phyloP scores from a whole-genome alignment of 2,888 invertebrate genomes.

The Marronus borbonicus region DNA sequence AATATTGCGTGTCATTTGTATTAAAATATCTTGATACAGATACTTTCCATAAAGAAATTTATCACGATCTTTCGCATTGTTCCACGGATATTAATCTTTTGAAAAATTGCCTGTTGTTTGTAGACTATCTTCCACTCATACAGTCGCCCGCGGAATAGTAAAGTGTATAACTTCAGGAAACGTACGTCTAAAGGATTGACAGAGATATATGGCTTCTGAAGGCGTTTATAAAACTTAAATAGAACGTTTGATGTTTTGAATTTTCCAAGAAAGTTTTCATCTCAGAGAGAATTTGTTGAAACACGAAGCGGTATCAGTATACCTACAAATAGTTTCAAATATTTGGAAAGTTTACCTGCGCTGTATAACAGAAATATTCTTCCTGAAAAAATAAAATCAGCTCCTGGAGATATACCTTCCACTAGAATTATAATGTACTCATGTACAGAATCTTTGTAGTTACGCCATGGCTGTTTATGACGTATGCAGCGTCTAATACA shows the following conservation, averaged over 20 bases:
- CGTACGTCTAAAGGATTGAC: constrained; percentile 27
- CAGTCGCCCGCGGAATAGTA: constrained; percentile 16
- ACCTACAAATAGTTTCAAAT: too few species aligned
- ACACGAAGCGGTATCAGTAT: background rate
- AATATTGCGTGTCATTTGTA: constrained; percentile 52
- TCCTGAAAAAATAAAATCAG: too few species aligned
- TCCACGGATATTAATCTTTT: constrained; percentile 48
- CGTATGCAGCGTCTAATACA: too few species aligned
- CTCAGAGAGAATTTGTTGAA: background rate
- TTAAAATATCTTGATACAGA: constrained; percentile 50
- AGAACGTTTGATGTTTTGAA: constrained; percentile 3
- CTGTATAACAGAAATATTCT: too few species aligned
- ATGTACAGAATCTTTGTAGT: too few species aligned
- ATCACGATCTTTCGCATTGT: constrained; percentile 48
- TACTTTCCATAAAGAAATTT: constrained; percentile 48
- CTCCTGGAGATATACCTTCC: too few species aligned
- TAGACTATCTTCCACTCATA: constrained; percentile 26
- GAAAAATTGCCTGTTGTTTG: constrained; percentile 44
- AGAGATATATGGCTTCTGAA: constrained; percentile 12
- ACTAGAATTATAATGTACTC: too few species aligned
- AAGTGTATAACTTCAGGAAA: constrained; percentile 30
- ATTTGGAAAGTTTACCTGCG: too few species aligned
- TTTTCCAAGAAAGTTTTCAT: background rate
- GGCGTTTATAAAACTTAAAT: constrained; percentile 34
- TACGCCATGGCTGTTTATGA: too few species aligned